These are phyloP conservation scores for Goniozus legneri DNA, from an alignment of 1,140 invertebrate genomes.

Conservation along the genomic window DNA sequence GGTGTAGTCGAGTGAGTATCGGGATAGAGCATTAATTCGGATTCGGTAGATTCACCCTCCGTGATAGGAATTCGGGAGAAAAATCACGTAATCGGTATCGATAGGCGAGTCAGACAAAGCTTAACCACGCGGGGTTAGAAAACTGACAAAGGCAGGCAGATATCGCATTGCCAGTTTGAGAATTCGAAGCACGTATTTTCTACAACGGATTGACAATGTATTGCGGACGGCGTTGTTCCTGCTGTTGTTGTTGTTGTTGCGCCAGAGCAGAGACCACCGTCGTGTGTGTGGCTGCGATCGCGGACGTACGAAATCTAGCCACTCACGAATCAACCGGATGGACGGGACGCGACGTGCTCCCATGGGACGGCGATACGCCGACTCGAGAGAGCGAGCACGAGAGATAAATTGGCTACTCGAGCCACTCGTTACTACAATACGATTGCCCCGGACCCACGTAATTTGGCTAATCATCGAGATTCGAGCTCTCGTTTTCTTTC, in stretches of 20 bases:
- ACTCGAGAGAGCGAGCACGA: conserved; percentile 1
- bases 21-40: conserved; percentile 12
- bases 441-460: conserved; percentile 9
- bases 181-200: conserved; percentile 31
- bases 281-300: not conserved
- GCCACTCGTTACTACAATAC: conserved; percentile 19
- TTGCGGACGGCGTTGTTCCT: conserved; percentile 5
- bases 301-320: conserved; percentile 17
- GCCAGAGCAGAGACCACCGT: conserved; percentile 1
- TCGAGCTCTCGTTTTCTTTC: conserved; percentile 8
- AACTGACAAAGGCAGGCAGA: conserved; percentile 17
- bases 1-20: not conserved
- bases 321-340: conserved; percentile 23
- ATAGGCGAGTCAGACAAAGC: conserved; percentile 9
- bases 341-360: conserved; percentile 6
- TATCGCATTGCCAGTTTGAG: conserved; percentile 7
- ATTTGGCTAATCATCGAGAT: conserved; percentile 27
- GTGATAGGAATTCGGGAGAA: conserved; percentile 17
- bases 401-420: conserved; percentile 7
- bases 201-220: conserved; percentile 16
- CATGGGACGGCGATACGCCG: conserved; percentile 12
- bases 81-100: conserved; percentile 24
- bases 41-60: not conserved
- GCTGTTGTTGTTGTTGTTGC: conserved; percentile 10
- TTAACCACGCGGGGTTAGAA: conserved; percentile 24